Base-by-base conservation (phyloP, 2,888 invertebrate genomes). In the Scaptomyza flava region DNA sequence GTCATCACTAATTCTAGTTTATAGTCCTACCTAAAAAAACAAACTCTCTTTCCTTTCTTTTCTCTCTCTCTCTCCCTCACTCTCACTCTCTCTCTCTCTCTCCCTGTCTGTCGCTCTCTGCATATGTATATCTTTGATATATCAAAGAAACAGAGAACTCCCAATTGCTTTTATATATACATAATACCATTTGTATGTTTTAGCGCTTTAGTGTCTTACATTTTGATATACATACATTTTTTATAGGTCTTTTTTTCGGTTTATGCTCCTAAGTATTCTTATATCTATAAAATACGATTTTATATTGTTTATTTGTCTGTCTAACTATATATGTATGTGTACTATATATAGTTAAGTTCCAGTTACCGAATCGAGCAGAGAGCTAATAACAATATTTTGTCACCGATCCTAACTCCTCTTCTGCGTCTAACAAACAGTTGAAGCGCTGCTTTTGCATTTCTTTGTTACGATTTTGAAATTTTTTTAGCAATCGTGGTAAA, bases 1-100 rank as follows among this genome's bases (percentile, higher is more conserved):
- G 81, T 90, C 89, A 87, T 87, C 76, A 90, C 89, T 89, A 89
- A 90, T 90, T 78, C 65, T 68, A 77, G 68, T 58, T 63, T 46
- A 51, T 72, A 74, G 53, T 63, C 36, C 36, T n/a, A 5, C 6
- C 31, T 17, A 17, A 17, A 38, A 56, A 64, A 23, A 45, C n/a
- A 11, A 11, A 27, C 47, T 33, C 57, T 52, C 30, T 53, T n/a
- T 23, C 11, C 33, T 41, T 6, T 14, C 17, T 33, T n/a, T 33
- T 34, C 33, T 43, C 12, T 41, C 36, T 33, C 31, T 20, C 50
- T 27, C 27, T n/a, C 43, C 31, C n/a, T 41, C 46, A 27, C 31
- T 20, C 50, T 27, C 27, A n/a, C 43, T 36, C 34, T 54, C 42
- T 45, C 50, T 36, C 33, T 50, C 50, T 27, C 27, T 17, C 43